Evolutionary conservation across 2,797 vertebrate species (phyloP), one percentile per base, ranked within the genome.

Genomic region (Silurus aristotelis): DNA sequence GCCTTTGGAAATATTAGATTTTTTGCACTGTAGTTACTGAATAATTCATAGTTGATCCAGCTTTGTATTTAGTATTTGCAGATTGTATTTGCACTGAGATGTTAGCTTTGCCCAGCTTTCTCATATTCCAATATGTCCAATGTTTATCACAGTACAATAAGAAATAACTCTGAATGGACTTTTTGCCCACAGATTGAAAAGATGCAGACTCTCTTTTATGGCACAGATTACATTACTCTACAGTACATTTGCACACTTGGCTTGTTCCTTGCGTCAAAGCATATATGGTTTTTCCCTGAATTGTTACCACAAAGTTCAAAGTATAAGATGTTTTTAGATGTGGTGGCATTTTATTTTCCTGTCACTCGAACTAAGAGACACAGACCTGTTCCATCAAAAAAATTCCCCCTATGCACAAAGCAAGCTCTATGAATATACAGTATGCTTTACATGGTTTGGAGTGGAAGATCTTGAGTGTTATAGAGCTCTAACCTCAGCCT

Each of bases 31-130:
- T n/a, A 46, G 38, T 17, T 78, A 43, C 13, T 63, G 58, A 63
- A 79, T 6, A 38, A 14, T 38, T 77, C 27, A 43, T 38, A 38
- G 52, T 6, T 20, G 31, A 79, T 46, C 1, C 6, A 58, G 38
- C 13, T 63, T 20, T 79, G 31, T 79, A 63, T 43, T 13, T n/a
- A 46, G 12, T 46, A n/a, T 79, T 79, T 79, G 77, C 38, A 61
- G 56, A n/a, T 31, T 43, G 6, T 31, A 78, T 79, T 63, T 79
- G 20, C 56, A 77, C 8, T 77, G 55, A 38, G 19, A 38, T 60
- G 19, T 60, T 77, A 60, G 27, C 10, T 31, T 76, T n/a, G 13
- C 10, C 8, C 19, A 13, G 5, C 19, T 78, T 61, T 43, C 31
- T 9, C n/a, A 13, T 13, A 75, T 25, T 22, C 17, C 67, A 8